phyloP scores from a whole-genome alignment of 2,888 invertebrate species.

The Tenthredo livida region DNA sequence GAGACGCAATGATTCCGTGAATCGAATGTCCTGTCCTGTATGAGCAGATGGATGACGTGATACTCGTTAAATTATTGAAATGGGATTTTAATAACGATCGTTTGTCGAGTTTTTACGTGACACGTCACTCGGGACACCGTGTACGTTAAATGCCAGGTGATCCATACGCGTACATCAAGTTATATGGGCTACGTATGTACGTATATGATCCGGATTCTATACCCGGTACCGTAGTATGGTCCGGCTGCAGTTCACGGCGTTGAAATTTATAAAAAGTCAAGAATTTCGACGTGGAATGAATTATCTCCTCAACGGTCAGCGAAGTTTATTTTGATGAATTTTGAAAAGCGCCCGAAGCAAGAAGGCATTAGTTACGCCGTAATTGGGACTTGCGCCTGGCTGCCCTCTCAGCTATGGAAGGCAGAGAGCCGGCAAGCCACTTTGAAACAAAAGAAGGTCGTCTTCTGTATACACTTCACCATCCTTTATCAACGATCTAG shows the following conservation, averaged over 20 bases:
- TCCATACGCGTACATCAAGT: background rate
- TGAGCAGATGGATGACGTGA: background rate
- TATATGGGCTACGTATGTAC: background rate
- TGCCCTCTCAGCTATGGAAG: background rate
- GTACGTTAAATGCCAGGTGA: slow-evolving; percentile 20
- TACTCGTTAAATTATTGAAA: background rate
- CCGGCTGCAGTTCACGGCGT: background rate
- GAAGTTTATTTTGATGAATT: slow-evolving; percentile 74
- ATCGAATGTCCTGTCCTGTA: background rate
- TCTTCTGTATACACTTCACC: slow-evolving; percentile 15
- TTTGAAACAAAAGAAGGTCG: slow-evolving; percentile 49
- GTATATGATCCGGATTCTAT: slow-evolving; percentile 36
- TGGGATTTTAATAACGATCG: background rate
- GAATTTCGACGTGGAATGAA: slow-evolving; percentile 60
- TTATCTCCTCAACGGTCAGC: slow-evolving; percentile 68
- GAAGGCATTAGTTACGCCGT: slow-evolving; percentile 73
- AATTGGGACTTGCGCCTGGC: slow-evolving; percentile 64
- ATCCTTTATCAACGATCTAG: slow-evolving; percentile 50
- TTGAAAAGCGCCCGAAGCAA: slow-evolving; percentile 71
- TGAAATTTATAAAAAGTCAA: slow-evolving; percentile 22
- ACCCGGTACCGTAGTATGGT: background rate
- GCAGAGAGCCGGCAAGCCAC: slow-evolving; percentile 16
- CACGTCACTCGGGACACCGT: slow-evolving; percentile 8
- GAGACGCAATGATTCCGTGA: background rate
- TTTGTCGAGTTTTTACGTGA: background rate